Percentiles rank a stretch among this genome's conserved stretches.
phyloP scores from a whole-genome alignment of 2,113 vertebrate genomes.

The Shinisaurus crocodilurus region DNA sequence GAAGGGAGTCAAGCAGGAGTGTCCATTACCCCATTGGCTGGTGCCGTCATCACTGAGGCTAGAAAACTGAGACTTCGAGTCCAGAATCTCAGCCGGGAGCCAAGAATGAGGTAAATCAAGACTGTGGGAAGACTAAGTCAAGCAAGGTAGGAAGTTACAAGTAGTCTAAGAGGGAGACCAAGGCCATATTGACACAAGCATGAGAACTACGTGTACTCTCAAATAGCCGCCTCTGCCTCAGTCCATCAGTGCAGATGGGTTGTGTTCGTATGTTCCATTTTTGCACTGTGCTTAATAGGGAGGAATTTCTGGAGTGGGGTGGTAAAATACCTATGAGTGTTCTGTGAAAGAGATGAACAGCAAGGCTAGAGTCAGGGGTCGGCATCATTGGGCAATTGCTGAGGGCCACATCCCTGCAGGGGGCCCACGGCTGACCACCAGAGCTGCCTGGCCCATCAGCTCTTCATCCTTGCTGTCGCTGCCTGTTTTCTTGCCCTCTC shows the following conservation, averaged over 20 bases:
- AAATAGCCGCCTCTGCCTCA: background rate
- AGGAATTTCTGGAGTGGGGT: background rate
- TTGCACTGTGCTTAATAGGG: background rate
- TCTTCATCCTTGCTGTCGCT: background rate
- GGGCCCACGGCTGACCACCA: background rate
- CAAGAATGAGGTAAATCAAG: constrained; percentile 26
- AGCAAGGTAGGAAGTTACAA: constrained; percentile 9
- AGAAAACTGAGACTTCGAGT: constrained; percentile 20
- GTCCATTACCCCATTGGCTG: constrained; percentile 29
- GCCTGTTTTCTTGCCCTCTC: background rate
- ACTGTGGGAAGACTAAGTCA: background rate
- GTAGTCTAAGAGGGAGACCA: background rate
- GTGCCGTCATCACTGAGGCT: background rate
- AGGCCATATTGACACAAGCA: too few species aligned
- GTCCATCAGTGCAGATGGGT: background rate
- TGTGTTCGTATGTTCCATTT: background rate
- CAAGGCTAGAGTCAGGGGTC: background rate
- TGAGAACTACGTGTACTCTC: background rate
- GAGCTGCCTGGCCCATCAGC: background rate
- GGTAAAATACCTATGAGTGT: background rate
- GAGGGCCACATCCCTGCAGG: too few species aligned
- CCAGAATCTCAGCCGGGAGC: background rate
- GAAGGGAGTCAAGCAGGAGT: background rate
- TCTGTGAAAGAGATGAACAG: too few species aligned
- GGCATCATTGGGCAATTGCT: background rate